These are phyloP conservation scores for Drosophila nannoptera DNA, from an alignment of 1,140 invertebrate genomes.

Conservation along the genomic window DNA sequence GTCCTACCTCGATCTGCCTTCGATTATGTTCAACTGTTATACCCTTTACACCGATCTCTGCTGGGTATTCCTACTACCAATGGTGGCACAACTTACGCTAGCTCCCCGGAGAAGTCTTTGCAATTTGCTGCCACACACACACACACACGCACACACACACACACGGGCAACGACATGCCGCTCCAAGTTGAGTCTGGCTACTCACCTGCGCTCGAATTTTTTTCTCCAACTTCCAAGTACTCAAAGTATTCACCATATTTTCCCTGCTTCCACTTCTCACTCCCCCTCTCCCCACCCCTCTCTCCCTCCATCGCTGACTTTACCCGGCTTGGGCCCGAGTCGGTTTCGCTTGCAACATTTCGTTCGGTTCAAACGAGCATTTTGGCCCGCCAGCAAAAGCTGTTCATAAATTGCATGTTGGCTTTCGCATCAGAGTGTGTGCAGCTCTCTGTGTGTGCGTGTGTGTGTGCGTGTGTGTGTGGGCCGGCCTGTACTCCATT, in stretches of 20 bases:
- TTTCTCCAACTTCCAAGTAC: constrained; percentile 12
- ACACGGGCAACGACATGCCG: neutral
- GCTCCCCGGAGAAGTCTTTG: constrained; percentile 41
- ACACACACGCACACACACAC: constrained; percentile 9
- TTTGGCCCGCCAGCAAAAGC: constrained; percentile 69
- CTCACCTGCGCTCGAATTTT: constrained; percentile 38
- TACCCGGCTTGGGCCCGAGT: constrained; percentile 32
- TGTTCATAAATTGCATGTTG: constrained; percentile 77
- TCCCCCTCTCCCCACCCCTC: too few species aligned
- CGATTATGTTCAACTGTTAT: neutral
- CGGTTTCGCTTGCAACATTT: constrained; percentile 53
- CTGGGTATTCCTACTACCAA: constrained; percentile 32
- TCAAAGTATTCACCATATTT: constrained; percentile 20
- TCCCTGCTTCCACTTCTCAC: neutral
- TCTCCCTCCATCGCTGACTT: constrained; percentile 8
- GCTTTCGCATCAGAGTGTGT: constrained; percentile 53
- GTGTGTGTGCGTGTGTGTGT: constrained; percentile 30
- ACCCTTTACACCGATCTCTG: neutral
- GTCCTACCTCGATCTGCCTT: too few species aligned
- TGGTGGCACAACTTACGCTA: constrained; percentile 29
- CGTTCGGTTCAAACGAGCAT: constrained; percentile 73
- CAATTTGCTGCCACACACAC: constrained; percentile 35
- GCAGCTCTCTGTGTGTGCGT: constrained; percentile 7
- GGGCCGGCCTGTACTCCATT: constrained; percentile 68
- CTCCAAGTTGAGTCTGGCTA: constrained; percentile 21